phyloP scores from a whole-genome alignment of 2,888 invertebrate genomes.

The Philonicus albiceps region DNA sequence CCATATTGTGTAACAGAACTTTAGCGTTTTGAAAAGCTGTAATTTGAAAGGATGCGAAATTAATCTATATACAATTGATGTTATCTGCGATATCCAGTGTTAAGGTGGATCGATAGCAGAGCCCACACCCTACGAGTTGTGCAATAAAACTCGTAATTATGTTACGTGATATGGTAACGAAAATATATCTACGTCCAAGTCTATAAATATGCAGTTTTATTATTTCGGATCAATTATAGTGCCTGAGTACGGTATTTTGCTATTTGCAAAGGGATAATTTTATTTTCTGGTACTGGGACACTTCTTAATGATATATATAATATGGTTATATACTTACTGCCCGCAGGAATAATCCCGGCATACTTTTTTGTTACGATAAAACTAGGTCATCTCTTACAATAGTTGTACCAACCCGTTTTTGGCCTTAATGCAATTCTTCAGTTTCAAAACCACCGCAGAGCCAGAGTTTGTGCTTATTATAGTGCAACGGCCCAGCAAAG shows the following conservation, averaged over 20 bases:
- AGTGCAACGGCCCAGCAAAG: not conserved
- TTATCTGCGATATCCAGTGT: not conserved
- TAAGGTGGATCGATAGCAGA: not conserved
- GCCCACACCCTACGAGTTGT: not conserved
- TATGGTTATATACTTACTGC: not conserved
- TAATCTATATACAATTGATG: not conserved
- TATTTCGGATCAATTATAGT: not conserved
- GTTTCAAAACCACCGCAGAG: slow-evolving; percentile 12
- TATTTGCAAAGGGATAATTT: not conserved
- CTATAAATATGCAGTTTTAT: not conserved
- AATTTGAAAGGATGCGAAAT: not conserved
- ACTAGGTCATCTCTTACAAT: not conserved
- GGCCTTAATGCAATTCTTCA: slow-evolving; percentile 17
- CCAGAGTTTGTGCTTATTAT: not conserved
- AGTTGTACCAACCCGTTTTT: not conserved
- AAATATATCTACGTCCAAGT: not conserved
- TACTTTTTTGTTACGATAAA: not conserved
- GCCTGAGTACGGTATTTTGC: not conserved
- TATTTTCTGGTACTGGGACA: not conserved
- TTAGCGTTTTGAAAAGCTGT: not conserved
- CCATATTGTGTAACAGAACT: not conserved
- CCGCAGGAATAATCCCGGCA: not conserved
- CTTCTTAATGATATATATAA: not conserved
- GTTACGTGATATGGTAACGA: not conserved
- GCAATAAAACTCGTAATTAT: not conserved